Conservation (phyloP, 2,888 invertebrate species). For the Hedya salicella region DNA sequence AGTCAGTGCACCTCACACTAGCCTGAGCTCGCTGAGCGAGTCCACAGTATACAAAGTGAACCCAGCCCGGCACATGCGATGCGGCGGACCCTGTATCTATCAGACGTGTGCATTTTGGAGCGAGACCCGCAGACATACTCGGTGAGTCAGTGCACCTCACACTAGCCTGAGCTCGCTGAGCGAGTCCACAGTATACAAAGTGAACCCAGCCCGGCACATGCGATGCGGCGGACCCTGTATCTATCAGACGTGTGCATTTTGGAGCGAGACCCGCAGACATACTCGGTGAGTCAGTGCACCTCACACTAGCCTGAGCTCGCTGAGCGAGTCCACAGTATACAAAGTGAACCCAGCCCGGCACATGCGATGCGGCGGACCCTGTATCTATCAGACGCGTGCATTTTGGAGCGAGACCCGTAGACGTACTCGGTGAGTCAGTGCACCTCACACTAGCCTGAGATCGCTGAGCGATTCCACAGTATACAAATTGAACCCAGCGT, state of each 20-base stretch:
- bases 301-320: too few species aligned
- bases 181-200: not conserved
- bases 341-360: not conserved
- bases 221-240: too few species aligned
- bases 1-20: constrained; percentile 49
- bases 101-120: too few species aligned
- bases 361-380: too few species aligned
- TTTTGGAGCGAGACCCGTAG: constrained; percentile 91
- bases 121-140: constrained; percentile 98
- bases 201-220: not conserved
- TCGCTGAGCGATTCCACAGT: constrained; percentile 98
- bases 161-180: too few species aligned
- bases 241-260: too few species aligned
- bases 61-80: not conserved
- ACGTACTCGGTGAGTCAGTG: constrained; percentile 92
- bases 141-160: constrained; percentile 75
- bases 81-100: too few species aligned
- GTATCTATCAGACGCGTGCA: too few species aligned
- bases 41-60: not conserved
- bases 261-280: constrained; percentile 95
- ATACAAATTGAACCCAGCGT: constrained; percentile 93
- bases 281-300: constrained; percentile 88
- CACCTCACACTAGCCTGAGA: constrained; percentile 86
- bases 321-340: not conserved
- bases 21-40: too few species aligned